These are phyloP conservation scores for Lanius collurio DNA, from an alignment of 2,113 vertebrate species.

Conservation along the genomic window DNA sequence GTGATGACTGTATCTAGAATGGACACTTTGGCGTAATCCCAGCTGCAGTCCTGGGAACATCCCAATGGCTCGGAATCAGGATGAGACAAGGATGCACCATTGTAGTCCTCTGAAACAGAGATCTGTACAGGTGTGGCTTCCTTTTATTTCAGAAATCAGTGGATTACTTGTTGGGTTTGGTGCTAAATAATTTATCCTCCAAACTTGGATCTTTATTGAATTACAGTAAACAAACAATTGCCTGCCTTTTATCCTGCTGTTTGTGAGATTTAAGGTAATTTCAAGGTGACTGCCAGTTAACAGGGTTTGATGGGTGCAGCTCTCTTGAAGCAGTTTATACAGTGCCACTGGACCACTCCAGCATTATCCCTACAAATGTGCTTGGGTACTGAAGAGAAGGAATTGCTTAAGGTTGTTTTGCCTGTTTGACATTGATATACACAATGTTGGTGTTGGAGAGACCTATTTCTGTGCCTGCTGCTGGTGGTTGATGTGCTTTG, in stretches of 20 bases:
- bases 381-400: neutral
- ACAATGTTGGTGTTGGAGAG: neutral
- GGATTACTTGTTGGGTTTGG: neutral
- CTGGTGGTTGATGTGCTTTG: neutral
- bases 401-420: neutral
- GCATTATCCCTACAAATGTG: neutral
- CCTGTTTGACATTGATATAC: neutral
- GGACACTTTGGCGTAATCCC: neutral
- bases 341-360: neutral
- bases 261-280: neutral
- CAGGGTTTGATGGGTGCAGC: neutral
- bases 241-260: neutral
- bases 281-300: neutral
- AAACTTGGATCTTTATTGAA: neutral
- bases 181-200: neutral
- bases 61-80: rapidly evolving
- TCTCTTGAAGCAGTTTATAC: neutral
- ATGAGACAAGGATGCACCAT: rapidly evolving
- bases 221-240: neutral
- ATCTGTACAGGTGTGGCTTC: neutral
- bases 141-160: neutral
- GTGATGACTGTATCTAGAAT: neutral
- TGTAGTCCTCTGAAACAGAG: neutral
- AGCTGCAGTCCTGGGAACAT: neutral
- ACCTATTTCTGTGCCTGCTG: neutral